Percentiles rank a stretch among this genome's conserved stretches.
Conservation (phyloP, 2,113 vertebrate genomes). For the Oreochromis niloticus region DNA sequence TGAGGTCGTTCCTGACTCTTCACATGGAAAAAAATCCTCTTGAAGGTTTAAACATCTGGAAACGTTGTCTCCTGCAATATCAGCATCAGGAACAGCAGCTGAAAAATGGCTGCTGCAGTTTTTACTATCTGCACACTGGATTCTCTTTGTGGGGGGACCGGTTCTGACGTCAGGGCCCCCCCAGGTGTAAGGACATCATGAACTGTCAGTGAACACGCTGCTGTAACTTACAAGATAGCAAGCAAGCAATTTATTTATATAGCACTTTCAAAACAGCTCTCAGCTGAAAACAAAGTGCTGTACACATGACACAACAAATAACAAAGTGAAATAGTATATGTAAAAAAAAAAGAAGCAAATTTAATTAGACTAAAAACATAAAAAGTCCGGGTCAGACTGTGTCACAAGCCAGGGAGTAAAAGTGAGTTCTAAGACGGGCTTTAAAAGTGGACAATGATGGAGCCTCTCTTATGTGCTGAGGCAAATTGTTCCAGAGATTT, state of each 20-base stretch:
- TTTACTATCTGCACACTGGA: background rate
- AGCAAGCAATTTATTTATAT: background rate
- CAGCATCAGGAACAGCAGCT: background rate
- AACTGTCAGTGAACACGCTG: background rate
- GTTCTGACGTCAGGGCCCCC: background rate
- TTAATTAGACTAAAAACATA: background rate
- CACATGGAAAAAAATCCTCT: background rate
- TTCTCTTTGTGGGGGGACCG: background rate
- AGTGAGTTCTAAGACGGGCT: too few species aligned
- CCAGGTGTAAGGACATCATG: background rate
- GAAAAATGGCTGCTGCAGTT: background rate
- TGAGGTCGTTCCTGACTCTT: background rate
- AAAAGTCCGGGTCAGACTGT: background rate
- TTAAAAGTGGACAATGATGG: too few species aligned
- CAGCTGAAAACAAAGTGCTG: background rate
- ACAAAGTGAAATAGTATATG: background rate
- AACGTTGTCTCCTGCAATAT: background rate
- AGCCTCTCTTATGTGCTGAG: too few species aligned
- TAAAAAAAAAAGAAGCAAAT: background rate
- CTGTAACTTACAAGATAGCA: background rate
- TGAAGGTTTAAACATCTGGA: background rate
- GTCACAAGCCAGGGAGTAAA: background rate
- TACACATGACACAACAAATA: background rate
- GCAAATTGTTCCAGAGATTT: too few species aligned
- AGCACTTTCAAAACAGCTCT: accelerated